Percentiles rank a stretch among this genome's conserved stretches.
Conservation (phyloP, 2,888 invertebrate genomes). For the Rambutsinella grinnellia region DNA sequence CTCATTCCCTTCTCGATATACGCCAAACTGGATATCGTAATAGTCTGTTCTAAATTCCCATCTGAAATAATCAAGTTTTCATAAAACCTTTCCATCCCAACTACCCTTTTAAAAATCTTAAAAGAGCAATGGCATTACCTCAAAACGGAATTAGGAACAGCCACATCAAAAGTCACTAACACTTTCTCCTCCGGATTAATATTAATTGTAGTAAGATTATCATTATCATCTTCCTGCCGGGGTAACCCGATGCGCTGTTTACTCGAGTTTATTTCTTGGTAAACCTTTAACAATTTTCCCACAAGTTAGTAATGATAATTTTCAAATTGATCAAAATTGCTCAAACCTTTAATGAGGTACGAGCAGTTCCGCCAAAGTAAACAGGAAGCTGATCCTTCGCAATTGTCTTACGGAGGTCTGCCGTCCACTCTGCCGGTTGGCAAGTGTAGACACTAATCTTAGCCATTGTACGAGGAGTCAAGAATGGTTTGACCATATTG, state of each 20-base stretch:
- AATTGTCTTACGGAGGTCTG: conserved; percentile 29
- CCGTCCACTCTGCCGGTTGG: conserved; percentile 45
- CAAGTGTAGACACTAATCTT: conserved; percentile 44
- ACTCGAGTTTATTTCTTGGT: too few species aligned
- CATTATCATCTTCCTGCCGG: too few species aligned
- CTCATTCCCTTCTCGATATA: conserved; percentile 3
- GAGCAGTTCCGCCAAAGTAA: conserved; percentile 47
- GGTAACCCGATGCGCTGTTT: too few species aligned
- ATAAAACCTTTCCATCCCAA: too few species aligned
- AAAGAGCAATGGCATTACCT: conserved; percentile 13
- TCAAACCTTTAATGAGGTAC: conserved; percentile 12
- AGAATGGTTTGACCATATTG: conserved; percentile 54
- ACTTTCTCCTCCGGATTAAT: conserved; percentile 44
- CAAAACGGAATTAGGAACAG: conserved; percentile 15
- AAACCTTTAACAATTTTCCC: too few species aligned
- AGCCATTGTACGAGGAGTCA: conserved; percentile 48
- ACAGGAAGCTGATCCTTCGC: conserved; percentile 50
- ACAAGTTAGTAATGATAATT: too few species aligned
- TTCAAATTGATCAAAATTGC: too few species aligned
- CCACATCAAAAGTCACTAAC: conserved; percentile 38
- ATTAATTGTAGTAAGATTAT: conserved; percentile 30
- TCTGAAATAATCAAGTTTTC: conserved; percentile 21
- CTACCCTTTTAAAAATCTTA: too few species aligned
- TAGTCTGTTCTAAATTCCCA: conserved; percentile 51
- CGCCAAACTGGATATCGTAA: conserved; percentile 53